Evolutionary conservation across 2,797 vertebrate genomes (phyloP), one percentile per base, ranked within the genome.

Genomic region (Takifugu ocellatus): DNA sequence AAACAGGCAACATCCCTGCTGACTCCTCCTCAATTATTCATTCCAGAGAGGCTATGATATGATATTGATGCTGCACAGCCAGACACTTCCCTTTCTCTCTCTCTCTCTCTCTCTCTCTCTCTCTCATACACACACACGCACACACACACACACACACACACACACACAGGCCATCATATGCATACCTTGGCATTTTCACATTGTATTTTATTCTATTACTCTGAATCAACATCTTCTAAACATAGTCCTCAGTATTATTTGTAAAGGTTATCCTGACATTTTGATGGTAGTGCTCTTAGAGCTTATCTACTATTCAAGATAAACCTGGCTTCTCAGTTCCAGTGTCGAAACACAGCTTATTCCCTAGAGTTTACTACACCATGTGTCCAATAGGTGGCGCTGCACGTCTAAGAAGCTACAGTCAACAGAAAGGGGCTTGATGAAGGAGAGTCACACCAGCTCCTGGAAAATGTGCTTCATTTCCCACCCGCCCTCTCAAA

Each of bases 401-500:
- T 70, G 66, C 58, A 3, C 64, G n/a, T 48, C 36, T 66, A 31
- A 56, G 14, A 11, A 25, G 27, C 54, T 11, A 12, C 10, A 33
- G 24, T 12, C 21, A 5, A 12, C 54, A 56, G 10, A 31, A 26
- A 56, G 29, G 10, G 8, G 27, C n/a, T 49, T 72, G 52, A 43
- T 62, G 52, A 50, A 56, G 44, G 48, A 68, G 66, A 68, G 68
- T 53, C 61, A 14, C 71, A 61, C 14, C 56, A 54, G 60, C 61
- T 55, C 65, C 63, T 86, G 83, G 87, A 87, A 88, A 88, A 87
- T 63, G 52, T 80, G 78, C 45, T 75, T 84, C 79, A 86, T 75
- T 77, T 68, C 77, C 70, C 31, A 65, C 46, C 52, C 31, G 63
- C 46, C 52, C 56, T 26, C 68, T 82, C 61, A 68, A 72, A 78